Evolutionary conservation across 2,113 vertebrate genomes (phyloP).

Genomic region (Numenius arquata): DNA sequence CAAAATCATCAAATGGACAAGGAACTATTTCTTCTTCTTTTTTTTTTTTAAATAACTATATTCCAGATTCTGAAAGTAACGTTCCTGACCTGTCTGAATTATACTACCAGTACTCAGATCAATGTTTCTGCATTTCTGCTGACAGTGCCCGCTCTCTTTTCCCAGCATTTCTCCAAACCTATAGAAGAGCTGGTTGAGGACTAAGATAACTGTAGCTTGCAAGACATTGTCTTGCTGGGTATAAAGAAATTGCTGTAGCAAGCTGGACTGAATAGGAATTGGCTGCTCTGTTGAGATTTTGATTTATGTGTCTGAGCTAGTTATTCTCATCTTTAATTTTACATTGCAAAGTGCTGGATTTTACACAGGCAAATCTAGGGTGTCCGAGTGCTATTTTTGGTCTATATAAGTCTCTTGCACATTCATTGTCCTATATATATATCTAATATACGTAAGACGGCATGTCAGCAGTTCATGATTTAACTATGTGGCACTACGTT

Average conservation of each 20-base stretch:
- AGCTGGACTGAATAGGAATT: not conserved
- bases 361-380: not conserved
- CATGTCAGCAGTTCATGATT: not conserved
- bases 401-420: not conserved
- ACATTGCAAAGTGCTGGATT: not conserved
- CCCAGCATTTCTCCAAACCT: not conserved
- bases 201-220: not conserved
- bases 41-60: not conserved
- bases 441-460: not conserved
- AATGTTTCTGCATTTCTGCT: not conserved
- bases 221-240: not conserved
- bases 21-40: fast-evolving
- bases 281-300: not conserved
- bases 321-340: constrained; percentile 29
- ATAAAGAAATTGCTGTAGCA: not conserved
- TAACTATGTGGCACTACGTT: not conserved
- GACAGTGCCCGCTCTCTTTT: not conserved
- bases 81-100: not conserved
- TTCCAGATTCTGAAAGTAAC: not conserved
- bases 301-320: not conserved
- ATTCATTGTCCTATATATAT: not conserved
- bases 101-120: not conserved
- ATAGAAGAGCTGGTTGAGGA: not conserved
- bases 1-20: not conserved
- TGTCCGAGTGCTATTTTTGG: not conserved